These are phyloP conservation scores for Drosophila imparisetae DNA, from an alignment of 2,888 invertebrate species.

Conservation along the genomic window DNA sequence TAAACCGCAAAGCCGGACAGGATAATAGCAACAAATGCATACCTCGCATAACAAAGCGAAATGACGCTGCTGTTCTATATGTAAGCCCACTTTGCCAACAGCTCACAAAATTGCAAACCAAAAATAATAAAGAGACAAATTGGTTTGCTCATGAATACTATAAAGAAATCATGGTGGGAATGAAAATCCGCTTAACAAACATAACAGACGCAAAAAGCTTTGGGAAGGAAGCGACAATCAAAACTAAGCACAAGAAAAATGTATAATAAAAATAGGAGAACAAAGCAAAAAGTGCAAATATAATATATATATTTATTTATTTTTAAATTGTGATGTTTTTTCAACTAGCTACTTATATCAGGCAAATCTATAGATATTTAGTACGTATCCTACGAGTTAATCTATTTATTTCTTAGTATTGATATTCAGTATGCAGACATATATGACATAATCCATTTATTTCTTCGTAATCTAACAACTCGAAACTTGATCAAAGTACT, in stretches of 20 bases:
- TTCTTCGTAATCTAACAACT: constrained; percentile 29
- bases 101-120: neutral
- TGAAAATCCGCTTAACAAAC: constrained; percentile 39
- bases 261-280: neutral
- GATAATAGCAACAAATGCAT: constrained; percentile 28
- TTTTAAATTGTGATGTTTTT: neutral
- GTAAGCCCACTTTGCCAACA: neutral
- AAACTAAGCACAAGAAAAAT: neutral
- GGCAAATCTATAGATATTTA: neutral
- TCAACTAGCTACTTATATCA: neutral
- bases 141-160: constrained; percentile 7
- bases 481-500: constrained; percentile 33
- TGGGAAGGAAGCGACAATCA: too few relatives aligned
- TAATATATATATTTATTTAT: neutral
- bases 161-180: constrained; percentile 28
- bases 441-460: constrained; percentile 24
- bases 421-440: constrained; percentile 10
- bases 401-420: neutral
- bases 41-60: constrained; percentile 11
- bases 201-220: neutral
- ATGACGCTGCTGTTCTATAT: neutral
- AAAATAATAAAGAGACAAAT: constrained; percentile 6
- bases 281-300: neutral
- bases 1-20: constrained; percentile 35
- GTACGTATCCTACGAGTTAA: neutral